Evolutionary conservation across 1,140 invertebrate genomes (phyloP).

Genomic region (Muscidifurax raptorellus): DNA sequence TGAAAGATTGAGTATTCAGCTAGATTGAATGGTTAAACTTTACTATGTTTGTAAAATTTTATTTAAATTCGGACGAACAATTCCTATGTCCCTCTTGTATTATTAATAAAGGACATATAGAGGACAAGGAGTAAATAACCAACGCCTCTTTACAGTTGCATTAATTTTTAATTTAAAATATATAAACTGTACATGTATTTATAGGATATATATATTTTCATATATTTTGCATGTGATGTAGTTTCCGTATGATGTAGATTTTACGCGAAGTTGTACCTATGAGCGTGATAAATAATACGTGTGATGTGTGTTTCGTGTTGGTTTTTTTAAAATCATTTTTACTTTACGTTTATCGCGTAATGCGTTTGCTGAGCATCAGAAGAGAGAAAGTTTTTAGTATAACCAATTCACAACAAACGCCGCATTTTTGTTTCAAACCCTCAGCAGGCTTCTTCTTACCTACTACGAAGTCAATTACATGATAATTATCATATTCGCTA

Average conservation of each 20-base stretch:
- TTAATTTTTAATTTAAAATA: conserved; percentile 77
- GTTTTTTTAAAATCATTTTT: conserved; percentile 29
- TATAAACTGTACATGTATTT: conserved; percentile 75
- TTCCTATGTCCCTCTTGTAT: background rate
- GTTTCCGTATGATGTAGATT: conserved; percentile 58
- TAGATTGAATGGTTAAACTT: too few relatives aligned
- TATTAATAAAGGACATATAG: background rate
- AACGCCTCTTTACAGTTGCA: conserved; percentile 57
- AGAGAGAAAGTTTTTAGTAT: conserved; percentile 24
- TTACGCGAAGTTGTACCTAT: conserved; percentile 68
- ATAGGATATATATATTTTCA: conserved; percentile 65
- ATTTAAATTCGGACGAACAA: too few relatives aligned
- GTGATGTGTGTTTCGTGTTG: conserved; percentile 67
- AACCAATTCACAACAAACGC: conserved; percentile 43
- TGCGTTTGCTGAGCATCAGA: conserved; percentile 29
- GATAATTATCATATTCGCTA: conserved; percentile 63
- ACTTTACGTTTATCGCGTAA: conserved; percentile 6
- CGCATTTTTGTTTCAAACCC: conserved; percentile 16
- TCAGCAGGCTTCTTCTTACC: conserved; percentile 30
- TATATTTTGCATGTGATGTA: conserved; percentile 52
- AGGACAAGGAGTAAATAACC: conserved; percentile 18
- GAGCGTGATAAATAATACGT: conserved; percentile 71
- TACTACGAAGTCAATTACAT: conserved; percentile 46
- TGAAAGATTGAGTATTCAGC: too few relatives aligned
- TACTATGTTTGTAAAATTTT: too few relatives aligned